Evolutionary conservation across 2,888 invertebrate species (phyloP).

Genomic region (Oligia latruncula): DNA sequence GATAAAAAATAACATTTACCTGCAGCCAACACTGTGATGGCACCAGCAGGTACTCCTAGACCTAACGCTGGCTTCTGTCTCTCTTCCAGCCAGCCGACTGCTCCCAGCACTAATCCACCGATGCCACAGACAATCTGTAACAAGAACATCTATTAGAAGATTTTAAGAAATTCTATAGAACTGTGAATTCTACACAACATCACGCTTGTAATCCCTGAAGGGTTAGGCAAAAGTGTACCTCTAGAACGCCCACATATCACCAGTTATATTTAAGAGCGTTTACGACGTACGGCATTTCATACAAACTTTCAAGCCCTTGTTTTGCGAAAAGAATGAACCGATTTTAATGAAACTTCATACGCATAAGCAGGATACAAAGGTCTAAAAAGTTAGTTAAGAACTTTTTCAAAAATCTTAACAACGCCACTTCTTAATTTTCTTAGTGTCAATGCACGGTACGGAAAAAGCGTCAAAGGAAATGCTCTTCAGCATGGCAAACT

Average conservation of each 20-base stretch:
- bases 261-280: too few relatives aligned
- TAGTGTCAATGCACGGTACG: neutral
- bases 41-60: slow-evolving; percentile 89
- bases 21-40: slow-evolving; percentile 89
- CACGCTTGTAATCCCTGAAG: too few relatives aligned
- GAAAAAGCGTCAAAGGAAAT: slow-evolving; percentile 9
- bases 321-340: too few relatives aligned
- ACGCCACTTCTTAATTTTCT: neutral
- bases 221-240: too few relatives aligned
- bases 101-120: slow-evolving; percentile 89
- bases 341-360: too few relatives aligned
- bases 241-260: too few relatives aligned
- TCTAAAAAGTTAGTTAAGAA: too few relatives aligned
- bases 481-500: neutral
- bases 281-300: too few relatives aligned
- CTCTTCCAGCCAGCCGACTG: slow-evolving; percentile 90
- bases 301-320: too few relatives aligned
- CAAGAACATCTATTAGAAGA: neutral
- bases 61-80: slow-evolving; percentile 87
- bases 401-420: neutral
- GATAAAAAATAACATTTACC: slow-evolving; percentile 69
- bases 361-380: too few relatives aligned
- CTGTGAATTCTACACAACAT: too few relatives aligned
- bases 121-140: slow-evolving; percentile 90
- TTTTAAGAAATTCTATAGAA: neutral